phyloP scores from a whole-genome alignment of 2,113 vertebrate genomes.

The Nettapus auritus region DNA sequence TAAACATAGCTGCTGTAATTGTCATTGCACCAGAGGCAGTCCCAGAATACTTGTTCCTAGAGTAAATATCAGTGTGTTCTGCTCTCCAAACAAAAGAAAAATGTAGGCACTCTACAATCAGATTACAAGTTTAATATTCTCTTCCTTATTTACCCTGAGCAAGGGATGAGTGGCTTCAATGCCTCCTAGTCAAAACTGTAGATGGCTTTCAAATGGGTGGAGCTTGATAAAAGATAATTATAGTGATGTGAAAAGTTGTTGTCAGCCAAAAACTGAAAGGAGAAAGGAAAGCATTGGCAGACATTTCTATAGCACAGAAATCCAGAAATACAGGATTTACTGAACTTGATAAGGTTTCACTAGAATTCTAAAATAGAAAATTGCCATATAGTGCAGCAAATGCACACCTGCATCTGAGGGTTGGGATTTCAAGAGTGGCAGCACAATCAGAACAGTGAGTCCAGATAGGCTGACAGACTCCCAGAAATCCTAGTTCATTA shows the following conservation, averaged over 20 bases:
- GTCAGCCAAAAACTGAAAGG: background rate
- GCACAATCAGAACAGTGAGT: background rate
- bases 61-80: background rate
- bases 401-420: background rate
- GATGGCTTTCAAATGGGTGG: background rate
- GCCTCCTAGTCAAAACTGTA: background rate
- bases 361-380: background rate
- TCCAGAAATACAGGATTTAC: background rate
- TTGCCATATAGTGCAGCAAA: background rate
- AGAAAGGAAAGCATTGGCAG: background rate
- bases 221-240: background rate
- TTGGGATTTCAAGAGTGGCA: background rate
- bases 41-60: background rate
- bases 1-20: background rate
- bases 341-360: background rate
- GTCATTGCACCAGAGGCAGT: background rate
- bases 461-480: background rate
- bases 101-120: background rate
- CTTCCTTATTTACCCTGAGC: background rate
- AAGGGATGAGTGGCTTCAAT: background rate
- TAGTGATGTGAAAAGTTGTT: background rate
- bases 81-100: conserved; percentile 6
- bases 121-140: conserved; percentile 8
- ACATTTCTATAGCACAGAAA: background rate
- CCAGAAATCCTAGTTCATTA: background rate